Evolutionary conservation across 2,113 vertebrate species (phyloP), one percentile per base, ranked within the genome.

Genomic region (Illadopsis cleaveri): DNA sequence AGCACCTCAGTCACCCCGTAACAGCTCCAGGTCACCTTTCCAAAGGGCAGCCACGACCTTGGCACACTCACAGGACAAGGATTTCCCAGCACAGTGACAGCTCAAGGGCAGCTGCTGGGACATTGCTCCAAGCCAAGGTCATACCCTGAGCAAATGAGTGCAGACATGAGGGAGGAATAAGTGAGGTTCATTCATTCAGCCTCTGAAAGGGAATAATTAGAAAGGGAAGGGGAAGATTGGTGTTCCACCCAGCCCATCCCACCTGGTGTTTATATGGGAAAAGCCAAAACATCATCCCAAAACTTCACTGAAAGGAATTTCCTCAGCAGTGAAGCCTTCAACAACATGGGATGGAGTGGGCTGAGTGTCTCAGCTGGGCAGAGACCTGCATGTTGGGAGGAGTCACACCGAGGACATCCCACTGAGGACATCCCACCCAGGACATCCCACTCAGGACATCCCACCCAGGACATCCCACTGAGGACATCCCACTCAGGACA

Each of bases 311-410:
- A 66, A 47, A 2, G 23, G 35, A 11, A 17, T 40, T 77, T 62
- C 68, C 45, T 10, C 40, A n/a, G 57, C 31, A 48, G 1, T 1
- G 6, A 37, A 61, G 44, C 61, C 28, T 79, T 84, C 9, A 25
- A 5, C 17, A 24, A 2, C 25, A 22, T 24, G 53, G 1, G 7
- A 2, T 27, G 76, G 68, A 33, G 33, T 1, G 37, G 60, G 78
- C 45, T 60, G 80, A 30, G 81, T 1, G 5, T 24, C 76, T 5
- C 0, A 10, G 53, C 3, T 9, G 33, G 51, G 33, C 69, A 44
- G 30, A 30, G 4, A 2, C 30, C 30, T 20, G n/a, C 24, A 5
- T 2, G 0, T 0, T 15, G 50, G 62, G 50, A 33, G 65, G 31
- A 38, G 15, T 3, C 45, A 13, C 17, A 21, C 20, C 8, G 5